phyloP scores from a whole-genome alignment of 23 tunicate genomes.

The Ciona savignyi region DNA sequence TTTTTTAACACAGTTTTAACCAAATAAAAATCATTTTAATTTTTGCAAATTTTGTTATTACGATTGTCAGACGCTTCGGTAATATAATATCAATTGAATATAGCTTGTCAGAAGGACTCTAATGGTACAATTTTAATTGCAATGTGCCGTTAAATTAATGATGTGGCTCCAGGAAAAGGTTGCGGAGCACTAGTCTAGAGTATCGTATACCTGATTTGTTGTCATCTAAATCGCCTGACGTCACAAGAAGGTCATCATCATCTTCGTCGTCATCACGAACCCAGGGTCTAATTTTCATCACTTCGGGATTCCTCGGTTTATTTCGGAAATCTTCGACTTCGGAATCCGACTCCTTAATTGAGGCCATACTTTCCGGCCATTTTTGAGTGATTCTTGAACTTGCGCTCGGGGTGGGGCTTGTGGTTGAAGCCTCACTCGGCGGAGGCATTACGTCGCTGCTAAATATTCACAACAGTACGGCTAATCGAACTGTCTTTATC shows the following conservation, averaged over 20 bases:
- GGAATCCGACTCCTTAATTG: constrained; percentile 22
- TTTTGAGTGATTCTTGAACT: constrained; percentile 42
- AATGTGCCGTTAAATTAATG: too few relatives aligned
- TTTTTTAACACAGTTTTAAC: too few relatives aligned
- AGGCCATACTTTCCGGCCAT: constrained; percentile 47
- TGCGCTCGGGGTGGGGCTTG: constrained; percentile 38
- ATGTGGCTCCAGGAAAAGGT: too few relatives aligned
- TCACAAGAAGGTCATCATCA: constrained; percentile 2
- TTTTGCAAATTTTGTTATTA: too few relatives aligned
- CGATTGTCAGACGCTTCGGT: too few relatives aligned
- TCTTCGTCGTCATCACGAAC: constrained; percentile 1
- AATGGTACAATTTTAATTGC: too few relatives aligned
- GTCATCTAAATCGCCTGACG: constrained; percentile 1
- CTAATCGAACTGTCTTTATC: too few relatives aligned
- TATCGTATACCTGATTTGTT: neutral
- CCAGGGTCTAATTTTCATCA: neutral
- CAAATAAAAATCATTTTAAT: too few relatives aligned
- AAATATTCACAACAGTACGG: too few relatives aligned
- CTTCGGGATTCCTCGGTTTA: neutral
- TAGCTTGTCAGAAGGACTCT: too few relatives aligned
- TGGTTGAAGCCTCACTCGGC: constrained; percentile 19
- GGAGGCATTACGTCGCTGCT: constrained; percentile 3
- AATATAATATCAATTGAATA: too few relatives aligned
- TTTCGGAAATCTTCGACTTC: neutral
- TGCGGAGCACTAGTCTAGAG: too few relatives aligned